Base-by-base conservation (phyloP, 23 tunicate species). In the Trididemnum clinides region DNA sequence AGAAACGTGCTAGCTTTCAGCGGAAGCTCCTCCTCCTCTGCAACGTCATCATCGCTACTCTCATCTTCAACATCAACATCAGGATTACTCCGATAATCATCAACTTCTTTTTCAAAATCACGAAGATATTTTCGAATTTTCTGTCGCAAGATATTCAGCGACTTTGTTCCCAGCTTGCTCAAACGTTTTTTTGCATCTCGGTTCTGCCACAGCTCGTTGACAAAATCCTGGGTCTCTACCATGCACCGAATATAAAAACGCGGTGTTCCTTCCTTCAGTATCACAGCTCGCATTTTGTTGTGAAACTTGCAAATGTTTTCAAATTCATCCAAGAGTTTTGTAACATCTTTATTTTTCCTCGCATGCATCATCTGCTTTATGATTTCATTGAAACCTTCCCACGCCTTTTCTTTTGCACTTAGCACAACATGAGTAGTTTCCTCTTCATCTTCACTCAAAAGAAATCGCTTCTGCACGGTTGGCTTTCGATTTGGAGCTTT, bases 191-290 rank as follows among this genome's bases (percentile, higher is more conserved):
- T 76, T 15, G 59, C 77, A 22, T 91, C 99, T 72, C 88, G 91
- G 72, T 91, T 92, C 64, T 90, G 88, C 99, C 99, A 95, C 28
- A 90, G 58, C 35, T 87, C 91, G 70, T 80, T 91, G 33, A 96
- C 58, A 70, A 44, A 87, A 57, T 96, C 96, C 44, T 96, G 93
- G 21, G 92, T 87, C 28, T 91, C 99, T 34, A 88, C 99, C 34
- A 96, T 57, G 72, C 64, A 59, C 1, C 82, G 50, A 31, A 88
- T 76, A 39, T 84, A 96, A 33, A 96, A 96, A 1, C 90, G 63
- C 1, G 99, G 99, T 49, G 86, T 87, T 15, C 99, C 99, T 71
- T 96, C 99, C 33, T 96, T 91, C 83, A 86, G 71, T 7, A 96
- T 80, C 5, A 96, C 96, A 39, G 84, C 89, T 34, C 80, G 80